Evolutionary conservation across 2,888 invertebrate species (phyloP).

Genomic region (Synergus itoensis): DNA sequence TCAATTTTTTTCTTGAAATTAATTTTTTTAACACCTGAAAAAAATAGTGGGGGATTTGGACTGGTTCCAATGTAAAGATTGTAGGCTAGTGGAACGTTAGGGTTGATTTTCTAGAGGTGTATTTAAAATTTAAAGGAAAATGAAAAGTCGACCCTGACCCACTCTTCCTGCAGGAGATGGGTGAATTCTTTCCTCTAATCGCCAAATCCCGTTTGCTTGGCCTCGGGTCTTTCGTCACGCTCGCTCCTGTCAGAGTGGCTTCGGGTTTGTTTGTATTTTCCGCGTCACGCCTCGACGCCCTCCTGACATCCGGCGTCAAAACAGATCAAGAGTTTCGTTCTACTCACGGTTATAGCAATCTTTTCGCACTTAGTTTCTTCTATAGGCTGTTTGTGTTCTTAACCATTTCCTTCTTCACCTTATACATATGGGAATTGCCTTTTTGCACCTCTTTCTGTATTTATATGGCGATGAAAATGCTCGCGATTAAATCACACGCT

Average conservation of each 20-base stretch:
- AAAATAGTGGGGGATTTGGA: neutral
- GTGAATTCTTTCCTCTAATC: conserved; percentile 57
- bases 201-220: conserved; percentile 66
- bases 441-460: neutral
- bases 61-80: conserved; percentile 1
- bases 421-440: neutral
- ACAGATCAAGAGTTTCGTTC: conserved; percentile 53
- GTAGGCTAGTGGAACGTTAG: neutral
- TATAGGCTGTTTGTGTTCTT: neutral
- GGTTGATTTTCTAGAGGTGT: conserved; percentile 7
- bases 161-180: conserved; percentile 44
- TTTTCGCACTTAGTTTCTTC: conserved; percentile 29
- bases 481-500: neutral
- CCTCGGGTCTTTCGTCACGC: conserved; percentile 30
- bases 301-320: conserved; percentile 61
- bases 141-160: conserved; percentile 63
- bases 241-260: conserved; percentile 16
- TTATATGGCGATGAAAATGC: neutral
- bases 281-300: conserved; percentile 59
- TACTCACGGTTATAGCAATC: conserved; percentile 32
- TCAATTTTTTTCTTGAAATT: neutral
- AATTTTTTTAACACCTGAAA: neutral
- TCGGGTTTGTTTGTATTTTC: conserved; percentile 54
- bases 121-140: conserved; percentile 46
- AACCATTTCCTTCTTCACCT: conserved; percentile 12